Evolutionary conservation across 2,113 vertebrate species (phyloP).

Genomic region (Cyanoderma ruficeps): DNA sequence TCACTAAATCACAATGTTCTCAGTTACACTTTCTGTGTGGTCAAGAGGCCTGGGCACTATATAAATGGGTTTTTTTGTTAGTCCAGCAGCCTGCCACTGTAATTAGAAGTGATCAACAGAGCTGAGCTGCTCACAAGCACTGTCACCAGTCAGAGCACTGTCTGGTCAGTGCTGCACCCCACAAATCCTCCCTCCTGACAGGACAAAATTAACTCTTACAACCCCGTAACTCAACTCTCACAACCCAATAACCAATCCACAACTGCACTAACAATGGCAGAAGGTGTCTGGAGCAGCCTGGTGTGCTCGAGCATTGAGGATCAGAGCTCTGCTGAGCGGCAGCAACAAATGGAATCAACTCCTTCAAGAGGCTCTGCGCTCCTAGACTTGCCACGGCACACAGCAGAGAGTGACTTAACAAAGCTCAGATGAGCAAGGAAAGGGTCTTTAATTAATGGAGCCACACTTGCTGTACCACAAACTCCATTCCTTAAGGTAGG

Average conservation of each 20-base stretch:
- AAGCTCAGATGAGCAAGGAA: slow-evolving; percentile 40
- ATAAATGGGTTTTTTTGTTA: background rate
- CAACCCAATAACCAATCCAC: slow-evolving; percentile 33
- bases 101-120: slow-evolving; percentile 43
- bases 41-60: background rate
- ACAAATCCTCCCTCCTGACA: slow-evolving; percentile 41
- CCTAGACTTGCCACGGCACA: slow-evolving; percentile 44
- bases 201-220: slow-evolving; percentile 68
- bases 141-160: background rate
- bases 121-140: background rate
- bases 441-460: background rate
- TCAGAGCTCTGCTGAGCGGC: slow-evolving; percentile 73
- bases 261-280: slow-evolving; percentile 30
- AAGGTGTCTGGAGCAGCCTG: slow-evolving; percentile 37
- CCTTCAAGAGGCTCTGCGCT: slow-evolving; percentile 49
- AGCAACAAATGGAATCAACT: slow-evolving; percentile 68
- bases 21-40: background rate
- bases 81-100: background rate
- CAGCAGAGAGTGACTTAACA: slow-evolving; percentile 25
- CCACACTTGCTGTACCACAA: background rate
- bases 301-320: slow-evolving; percentile 45
- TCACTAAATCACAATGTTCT: background rate
- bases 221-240: slow-evolving; percentile 19
- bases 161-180: background rate
- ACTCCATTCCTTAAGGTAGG: background rate